These are phyloP conservation scores for Molorchus minor DNA, from an alignment of 2,888 invertebrate genomes.

Conservation along the genomic window DNA sequence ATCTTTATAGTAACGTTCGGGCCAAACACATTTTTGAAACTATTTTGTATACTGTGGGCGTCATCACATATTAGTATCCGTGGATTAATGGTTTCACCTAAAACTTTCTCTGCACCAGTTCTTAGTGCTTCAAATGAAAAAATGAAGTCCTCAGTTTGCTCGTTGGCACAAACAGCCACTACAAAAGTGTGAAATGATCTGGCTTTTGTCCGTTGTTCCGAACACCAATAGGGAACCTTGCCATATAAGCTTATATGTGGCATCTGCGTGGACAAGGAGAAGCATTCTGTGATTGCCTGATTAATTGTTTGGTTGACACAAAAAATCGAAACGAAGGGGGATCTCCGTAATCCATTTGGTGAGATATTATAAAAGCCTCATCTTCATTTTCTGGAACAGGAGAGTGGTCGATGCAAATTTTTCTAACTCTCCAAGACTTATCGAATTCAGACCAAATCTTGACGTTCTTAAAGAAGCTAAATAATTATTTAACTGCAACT, in stretches of 20 bases:
- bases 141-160: conserved; percentile 29
- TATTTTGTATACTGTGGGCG: neutral
- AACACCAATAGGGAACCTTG: conserved; percentile 24
- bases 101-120: neutral
- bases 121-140: conserved; percentile 1
- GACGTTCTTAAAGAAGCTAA: conserved; percentile 28
- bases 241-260: conserved; percentile 26
- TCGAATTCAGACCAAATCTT: conserved; percentile 26
- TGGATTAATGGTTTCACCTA: too few species aligned
- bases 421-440: conserved; percentile 28
- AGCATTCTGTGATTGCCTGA: conserved; percentile 11
- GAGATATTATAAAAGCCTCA: conserved; percentile 20
- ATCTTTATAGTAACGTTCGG: conserved; percentile 1
- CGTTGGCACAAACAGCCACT: conserved; percentile 22
- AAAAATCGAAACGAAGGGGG: conserved; percentile 26
- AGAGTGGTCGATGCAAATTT: conserved; percentile 22
- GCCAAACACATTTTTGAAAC: conserved; percentile 4
- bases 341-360: conserved; percentile 18
- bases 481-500: conserved; percentile 28
- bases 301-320: conserved; percentile 12
- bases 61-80: conserved; percentile 6
- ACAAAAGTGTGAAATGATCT: conserved; percentile 25
- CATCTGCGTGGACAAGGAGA: conserved; percentile 20
- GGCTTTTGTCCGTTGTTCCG: conserved; percentile 19
- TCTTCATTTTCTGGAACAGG: conserved; percentile 25